These are phyloP conservation scores for Eubasilissa regina DNA, from an alignment of 1,140 invertebrate genomes.

Conservation along the genomic window DNA sequence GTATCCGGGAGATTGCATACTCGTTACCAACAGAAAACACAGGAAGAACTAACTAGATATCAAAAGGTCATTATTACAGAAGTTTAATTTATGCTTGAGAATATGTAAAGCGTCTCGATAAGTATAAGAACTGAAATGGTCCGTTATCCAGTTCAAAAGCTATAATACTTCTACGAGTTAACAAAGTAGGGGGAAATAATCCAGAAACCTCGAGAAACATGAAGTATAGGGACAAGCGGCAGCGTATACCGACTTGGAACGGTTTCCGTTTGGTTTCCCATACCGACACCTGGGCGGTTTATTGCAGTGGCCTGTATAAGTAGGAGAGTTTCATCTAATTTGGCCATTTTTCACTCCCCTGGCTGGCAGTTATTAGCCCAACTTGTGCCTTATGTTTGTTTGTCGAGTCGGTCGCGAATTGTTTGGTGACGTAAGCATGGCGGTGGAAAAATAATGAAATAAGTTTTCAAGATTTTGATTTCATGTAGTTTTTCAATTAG, in stretches of 20 bases:
- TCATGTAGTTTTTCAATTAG: no score
- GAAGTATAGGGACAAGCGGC: conserved; percentile 1
- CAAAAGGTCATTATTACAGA: no score
- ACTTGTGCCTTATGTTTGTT: conserved; percentile 17
- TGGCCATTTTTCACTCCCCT: conserved; percentile 23
- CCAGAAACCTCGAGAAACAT: neutral
- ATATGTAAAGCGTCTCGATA: no score
- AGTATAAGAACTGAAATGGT: neutral
- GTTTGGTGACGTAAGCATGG: conserved; percentile 1
- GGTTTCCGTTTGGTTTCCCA: neutral
- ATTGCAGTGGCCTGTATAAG: neutral
- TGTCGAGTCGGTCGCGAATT: conserved; percentile 6
- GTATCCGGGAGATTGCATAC: no score
- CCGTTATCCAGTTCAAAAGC: neutral
- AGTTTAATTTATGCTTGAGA: no score
- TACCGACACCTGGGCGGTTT: neutral
- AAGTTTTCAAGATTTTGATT: no score
- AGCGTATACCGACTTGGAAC: neutral
- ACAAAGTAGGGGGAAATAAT: conserved; percentile 10
- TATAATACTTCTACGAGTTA: neutral
- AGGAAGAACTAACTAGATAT: no score
- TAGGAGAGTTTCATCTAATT: conserved; percentile 32
- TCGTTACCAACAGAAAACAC: no score
- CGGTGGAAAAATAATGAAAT: neutral
- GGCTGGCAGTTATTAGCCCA: conserved; percentile 33